These are phyloP conservation scores for Hiodon tergisus DNA, from an alignment of 2,113 vertebrate genomes.

Conservation along the genomic window DNA sequence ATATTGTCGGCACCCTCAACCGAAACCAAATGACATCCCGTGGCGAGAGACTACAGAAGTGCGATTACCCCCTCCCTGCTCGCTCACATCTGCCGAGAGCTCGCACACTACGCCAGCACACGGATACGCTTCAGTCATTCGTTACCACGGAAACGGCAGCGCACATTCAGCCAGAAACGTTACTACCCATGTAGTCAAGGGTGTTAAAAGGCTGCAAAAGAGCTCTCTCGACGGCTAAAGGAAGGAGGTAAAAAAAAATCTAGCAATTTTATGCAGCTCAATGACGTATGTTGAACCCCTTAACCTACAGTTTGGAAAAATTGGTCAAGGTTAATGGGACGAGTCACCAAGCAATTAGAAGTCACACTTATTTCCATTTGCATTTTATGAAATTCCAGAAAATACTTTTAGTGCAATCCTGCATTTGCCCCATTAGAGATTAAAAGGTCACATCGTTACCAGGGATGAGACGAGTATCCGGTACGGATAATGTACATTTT, in stretches of 20 bases:
- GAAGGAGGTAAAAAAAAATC: background rate
- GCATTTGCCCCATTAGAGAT: no score
- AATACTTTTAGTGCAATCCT: no score
- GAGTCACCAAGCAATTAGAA: no score
- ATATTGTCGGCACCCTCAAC: no score
- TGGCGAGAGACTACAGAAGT: background rate
- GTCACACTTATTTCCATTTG: no score
- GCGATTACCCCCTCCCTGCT: background rate
- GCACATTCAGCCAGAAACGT: background rate
- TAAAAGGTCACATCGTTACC: no score
- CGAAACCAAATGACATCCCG: background rate
- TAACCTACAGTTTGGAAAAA: background rate
- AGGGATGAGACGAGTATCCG: no score
- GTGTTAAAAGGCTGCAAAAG: background rate
- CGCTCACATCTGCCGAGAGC: background rate
- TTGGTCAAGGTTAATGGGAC: no score
- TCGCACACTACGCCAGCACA: background rate
- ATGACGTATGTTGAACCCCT: background rate
- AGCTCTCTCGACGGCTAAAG: background rate
- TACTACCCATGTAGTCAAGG: background rate
- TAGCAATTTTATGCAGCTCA: background rate
- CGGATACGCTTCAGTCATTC: background rate
- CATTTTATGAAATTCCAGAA: no score
- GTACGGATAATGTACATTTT: no score
- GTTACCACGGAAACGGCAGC: constrained; percentile 27